These are phyloP conservation scores for Andrena bicolor DNA, from an alignment of 2,888 invertebrate species.

Conservation along the genomic window DNA sequence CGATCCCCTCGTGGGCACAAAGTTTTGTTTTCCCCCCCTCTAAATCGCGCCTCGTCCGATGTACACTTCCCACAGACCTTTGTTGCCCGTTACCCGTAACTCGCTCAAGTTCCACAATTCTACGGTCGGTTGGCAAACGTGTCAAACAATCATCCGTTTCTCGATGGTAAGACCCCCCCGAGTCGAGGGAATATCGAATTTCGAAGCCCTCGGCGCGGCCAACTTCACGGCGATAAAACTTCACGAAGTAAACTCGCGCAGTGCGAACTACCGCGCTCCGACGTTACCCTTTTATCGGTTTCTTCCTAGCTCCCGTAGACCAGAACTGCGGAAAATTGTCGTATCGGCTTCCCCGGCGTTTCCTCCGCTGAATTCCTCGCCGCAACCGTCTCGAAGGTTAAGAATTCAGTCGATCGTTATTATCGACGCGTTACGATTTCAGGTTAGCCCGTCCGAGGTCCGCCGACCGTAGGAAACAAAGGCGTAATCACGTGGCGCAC, in stretches of 20 bases:
- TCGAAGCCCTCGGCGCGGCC: conserved; percentile 37
- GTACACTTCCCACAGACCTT: background rate
- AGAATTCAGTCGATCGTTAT: conserved; percentile 50
- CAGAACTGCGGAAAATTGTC: conserved; percentile 25
- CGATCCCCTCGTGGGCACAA: background rate
- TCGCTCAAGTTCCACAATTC: conserved; percentile 17
- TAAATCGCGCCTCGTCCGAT: background rate
- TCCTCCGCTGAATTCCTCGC: background rate
- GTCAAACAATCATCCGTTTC: conserved; percentile 29
- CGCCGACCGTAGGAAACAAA: conserved; percentile 1
- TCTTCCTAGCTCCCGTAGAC: conserved; percentile 1
- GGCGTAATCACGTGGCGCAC: background rate
- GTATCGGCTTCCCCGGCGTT: conserved; percentile 13
- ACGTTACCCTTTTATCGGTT: conserved; percentile 44
- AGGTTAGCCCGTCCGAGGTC: conserved; percentile 40
- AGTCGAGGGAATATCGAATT: conserved; percentile 54
- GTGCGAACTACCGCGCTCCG: conserved; percentile 11
- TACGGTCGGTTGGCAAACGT: background rate
- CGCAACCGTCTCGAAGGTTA: background rate
- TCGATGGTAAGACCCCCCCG: background rate
- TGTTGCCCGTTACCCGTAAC: background rate
- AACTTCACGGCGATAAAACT: conserved; percentile 62
- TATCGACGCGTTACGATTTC: conserved; percentile 61
- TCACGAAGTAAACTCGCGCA: conserved; percentile 30
- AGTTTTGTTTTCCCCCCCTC: too few species aligned